Evolutionary conservation across 92 coral and sea anemone species (phyloP), one percentile per base, ranked within the genome.

Genomic region (Palythoa heliodiscus): DNA sequence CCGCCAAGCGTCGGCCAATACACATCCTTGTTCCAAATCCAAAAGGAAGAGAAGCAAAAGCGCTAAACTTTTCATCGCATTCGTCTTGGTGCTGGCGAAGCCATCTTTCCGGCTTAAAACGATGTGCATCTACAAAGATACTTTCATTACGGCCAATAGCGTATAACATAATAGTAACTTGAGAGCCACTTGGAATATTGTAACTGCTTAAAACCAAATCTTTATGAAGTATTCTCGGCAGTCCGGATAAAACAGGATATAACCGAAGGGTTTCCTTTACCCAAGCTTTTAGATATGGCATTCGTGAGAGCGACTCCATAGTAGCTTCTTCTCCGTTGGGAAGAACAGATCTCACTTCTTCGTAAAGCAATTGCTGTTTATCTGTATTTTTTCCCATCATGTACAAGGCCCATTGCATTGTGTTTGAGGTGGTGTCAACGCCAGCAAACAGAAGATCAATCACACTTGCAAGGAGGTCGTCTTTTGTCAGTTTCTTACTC

Each of bases 11-110:
- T 2, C 93, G 87, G 1, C 96, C 96, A 67, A 88, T 81, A 74
- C 93, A 93, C 96, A 93, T 93, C 55, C 96, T 77, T 73, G 91
- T 88, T 58, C 96, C 96, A 80, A 93, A 91, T 0, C 96, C 96
- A 87, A 29, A 29, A 29, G 35, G 35, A 29, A 29, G 35, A 29
- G 35, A 29, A 29, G 35, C 35, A 29, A 29, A 93, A 93, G 54
- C 81, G 25, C 52, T 43, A 19, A 52, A 15, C 40, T 73, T 25
- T n/a, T 75, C 19, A n/a, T 64, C 29, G 35, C 35, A 29, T 48
- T 78, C 71, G 12, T 74, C 73, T 35, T 55, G 19, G 22, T 63
- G 23, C 8, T 73, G 54, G 24, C 93, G 77, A 67, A 93, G 88
- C 95, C 97, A 93, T 43, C 97, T 83, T 52, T 91, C 97, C 22